Percentiles rank a stretch among this genome's conserved stretches.
phyloP scores from a whole-genome alignment of 2,888 invertebrate species.

The Plagodis pulveraria region DNA sequence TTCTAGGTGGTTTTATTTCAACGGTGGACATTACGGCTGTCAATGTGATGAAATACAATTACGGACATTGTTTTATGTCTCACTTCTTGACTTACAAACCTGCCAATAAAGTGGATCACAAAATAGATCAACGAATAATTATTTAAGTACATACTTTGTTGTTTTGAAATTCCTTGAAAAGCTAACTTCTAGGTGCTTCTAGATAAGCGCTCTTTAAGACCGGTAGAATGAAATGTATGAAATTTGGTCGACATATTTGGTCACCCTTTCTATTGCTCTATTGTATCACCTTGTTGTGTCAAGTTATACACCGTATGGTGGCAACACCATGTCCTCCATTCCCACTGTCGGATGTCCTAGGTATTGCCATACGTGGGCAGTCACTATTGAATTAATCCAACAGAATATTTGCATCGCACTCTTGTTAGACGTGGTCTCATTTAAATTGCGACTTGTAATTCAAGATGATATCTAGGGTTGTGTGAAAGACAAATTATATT shows the following conservation, averaged over 20 bases:
- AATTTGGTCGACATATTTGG: neutral
- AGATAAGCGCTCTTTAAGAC: no score
- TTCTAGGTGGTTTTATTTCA: no score
- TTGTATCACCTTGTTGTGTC: slow-evolving; percentile 1
- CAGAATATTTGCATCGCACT: slow-evolving; percentile 22
- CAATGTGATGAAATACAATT: no score
- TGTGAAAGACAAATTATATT: neutral
- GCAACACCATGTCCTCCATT: slow-evolving; percentile 11
- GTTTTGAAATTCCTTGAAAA: no score
- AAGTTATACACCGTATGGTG: slow-evolving; percentile 7
- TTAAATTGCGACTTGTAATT: slow-evolving; percentile 33
- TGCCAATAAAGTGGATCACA: no score
- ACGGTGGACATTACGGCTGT: no score
- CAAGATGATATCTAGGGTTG: slow-evolving; percentile 23
- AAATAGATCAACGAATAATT: no score
- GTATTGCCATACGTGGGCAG: slow-evolving; percentile 65
- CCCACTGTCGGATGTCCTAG: slow-evolving; percentile 52
- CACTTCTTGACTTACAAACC: no score
- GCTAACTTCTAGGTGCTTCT: no score
- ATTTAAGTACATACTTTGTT: no score
- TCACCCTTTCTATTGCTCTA: neutral
- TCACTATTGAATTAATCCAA: slow-evolving; percentile 61
- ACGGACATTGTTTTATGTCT: no score
- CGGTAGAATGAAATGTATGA: no score
- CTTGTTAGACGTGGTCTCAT: slow-evolving; percentile 32